phyloP scores from a whole-genome alignment of 2,888 invertebrate genomes.

The Machimus atricapillus region DNA sequence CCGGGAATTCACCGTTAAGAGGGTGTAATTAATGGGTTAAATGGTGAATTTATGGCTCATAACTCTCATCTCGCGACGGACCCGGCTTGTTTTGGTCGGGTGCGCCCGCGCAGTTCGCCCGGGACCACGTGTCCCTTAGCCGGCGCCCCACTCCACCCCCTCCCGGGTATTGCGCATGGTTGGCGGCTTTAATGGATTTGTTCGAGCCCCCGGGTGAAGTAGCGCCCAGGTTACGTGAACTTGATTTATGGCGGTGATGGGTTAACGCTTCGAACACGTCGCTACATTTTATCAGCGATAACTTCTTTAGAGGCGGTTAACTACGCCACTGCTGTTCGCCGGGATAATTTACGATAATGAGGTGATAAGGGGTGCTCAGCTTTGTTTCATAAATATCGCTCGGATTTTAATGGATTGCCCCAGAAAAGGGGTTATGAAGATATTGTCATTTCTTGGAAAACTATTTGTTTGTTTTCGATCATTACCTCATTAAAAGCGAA shows the following conservation, averaged over 20 bases:
- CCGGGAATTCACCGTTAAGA: slow-evolving; percentile 2
- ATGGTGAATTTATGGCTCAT: slow-evolving; percentile 45
- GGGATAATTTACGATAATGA: slow-evolving; percentile 24
- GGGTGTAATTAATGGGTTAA: slow-evolving; percentile 44
- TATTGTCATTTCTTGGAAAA: background rate
- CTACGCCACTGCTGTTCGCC: background rate
- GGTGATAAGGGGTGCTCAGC: slow-evolving; percentile 21
- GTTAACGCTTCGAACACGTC: slow-evolving; percentile 22
- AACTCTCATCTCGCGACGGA: slow-evolving; percentile 21
- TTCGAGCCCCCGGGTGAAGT: background rate
- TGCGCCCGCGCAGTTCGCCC: background rate
- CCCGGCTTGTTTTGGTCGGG: slow-evolving; percentile 14
- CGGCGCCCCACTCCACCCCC: background rate
- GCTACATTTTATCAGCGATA: slow-evolving; percentile 21
- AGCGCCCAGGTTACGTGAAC: slow-evolving; percentile 1
- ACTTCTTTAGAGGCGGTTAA: slow-evolving; percentile 5
- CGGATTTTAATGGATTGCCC: background rate
- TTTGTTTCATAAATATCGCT: slow-evolving; percentile 17
- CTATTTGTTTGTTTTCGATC: background rate
- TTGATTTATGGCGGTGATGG: slow-evolving; percentile 29
- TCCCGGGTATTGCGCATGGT: background rate
- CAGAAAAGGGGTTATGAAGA: background rate
- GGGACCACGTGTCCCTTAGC: slow-evolving; percentile 2
- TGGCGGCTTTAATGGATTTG: slow-evolving; percentile 28
- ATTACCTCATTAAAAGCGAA: background rate